Conservation (phyloP, 2,797 vertebrate genomes). For the Todus mexicanus region DNA sequence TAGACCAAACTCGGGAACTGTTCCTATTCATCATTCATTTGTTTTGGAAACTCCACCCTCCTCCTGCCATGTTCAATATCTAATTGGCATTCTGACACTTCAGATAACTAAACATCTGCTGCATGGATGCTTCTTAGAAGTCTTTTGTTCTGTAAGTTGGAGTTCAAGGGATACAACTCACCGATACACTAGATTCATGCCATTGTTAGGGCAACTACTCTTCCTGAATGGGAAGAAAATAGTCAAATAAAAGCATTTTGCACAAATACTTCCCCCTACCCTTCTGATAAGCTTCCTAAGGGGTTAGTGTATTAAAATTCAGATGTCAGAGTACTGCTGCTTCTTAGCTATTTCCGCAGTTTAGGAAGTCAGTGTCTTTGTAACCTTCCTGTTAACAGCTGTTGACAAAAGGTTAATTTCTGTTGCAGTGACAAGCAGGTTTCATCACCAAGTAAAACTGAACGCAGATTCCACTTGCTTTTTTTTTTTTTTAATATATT, state of each 20-base stretch:
- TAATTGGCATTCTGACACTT: slow-evolving; percentile 93
- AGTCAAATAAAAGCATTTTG: slow-evolving; percentile 35
- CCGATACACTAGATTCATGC: slow-evolving; percentile 58
- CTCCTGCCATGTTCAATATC: slow-evolving; percentile 92
- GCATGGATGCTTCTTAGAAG: slow-evolving; percentile 79
- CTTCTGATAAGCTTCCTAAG: background rate
- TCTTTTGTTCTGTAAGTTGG: slow-evolving; percentile 76
- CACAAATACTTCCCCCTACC: slow-evolving; percentile 45
- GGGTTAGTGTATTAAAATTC: slow-evolving; percentile 39
- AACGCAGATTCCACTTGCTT: background rate
- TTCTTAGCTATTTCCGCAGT: slow-evolving; percentile 4
- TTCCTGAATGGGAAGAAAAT: slow-evolving; percentile 35
- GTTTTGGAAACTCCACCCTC: slow-evolving; percentile 84
- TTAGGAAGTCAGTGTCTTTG: slow-evolving; percentile 6
- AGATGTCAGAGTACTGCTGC: slow-evolving; percentile 11
- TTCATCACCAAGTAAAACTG: background rate
- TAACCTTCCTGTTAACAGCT: background rate
- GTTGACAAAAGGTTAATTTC: slow-evolving; percentile 47
- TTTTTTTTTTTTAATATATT: background rate
- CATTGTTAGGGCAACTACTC: slow-evolving; percentile 60
- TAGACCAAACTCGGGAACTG: slow-evolving; percentile 83
- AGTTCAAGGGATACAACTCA: slow-evolving; percentile 75
- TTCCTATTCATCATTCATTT: slow-evolving; percentile 85
- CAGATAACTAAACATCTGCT: slow-evolving; percentile 92
- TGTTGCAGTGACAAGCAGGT: background rate